Evolutionary conservation across 64 coral and sea anemone species (phyloP), one percentile per base, ranked within the genome.

Genomic region (Pocillopora verrucosa): DNA sequence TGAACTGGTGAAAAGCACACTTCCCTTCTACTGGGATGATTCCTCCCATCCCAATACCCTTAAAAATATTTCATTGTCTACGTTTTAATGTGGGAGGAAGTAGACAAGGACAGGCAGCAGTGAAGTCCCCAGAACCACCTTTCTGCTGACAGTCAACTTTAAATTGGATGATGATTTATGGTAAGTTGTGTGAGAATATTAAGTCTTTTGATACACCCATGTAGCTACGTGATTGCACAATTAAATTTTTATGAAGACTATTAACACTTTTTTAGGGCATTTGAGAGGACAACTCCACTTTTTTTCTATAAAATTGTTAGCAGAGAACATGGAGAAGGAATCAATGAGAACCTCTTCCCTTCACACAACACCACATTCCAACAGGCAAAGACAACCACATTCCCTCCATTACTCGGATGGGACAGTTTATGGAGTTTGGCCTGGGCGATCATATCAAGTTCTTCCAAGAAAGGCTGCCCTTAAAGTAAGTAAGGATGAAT

Each of bases 1-100:
- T 24, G n/a, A 76, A 17, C 56, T 76, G 4, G 24, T 63, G 0
- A 88, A 63, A 22, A 77, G 34, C 17, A 77, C 74, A 7, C 24
- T 77, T 7, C 87, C 87, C 3, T 73, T 88, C 7, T 88, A 88
- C 20, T 78, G 74, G 87, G 74, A 88, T 45, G 87, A 88, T 13
- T 25, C 87, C 10, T 15, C 60, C 6, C 73, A 88, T 61, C 68
- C 87, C 1, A 88, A 77, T 34, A 88, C 58, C 6, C 36, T 74
- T 0, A 90, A 81, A 57, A 90, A 90, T 3, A 60, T 81, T 3
- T 24, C 70, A 2, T 61, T 90, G 1, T 90, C 88, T 0, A 90
- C 63, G 0, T 81, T 90, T 80, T 76, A 90, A 59, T 76, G 84
- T 35, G 68, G 64, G 7, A 37, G 88, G 3, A 79, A 89, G 34